These are phyloP conservation scores for Cricetomys ansorgei DNA, from an alignment of 2,113 vertebrate genomes.

Conservation along the genomic window DNA sequence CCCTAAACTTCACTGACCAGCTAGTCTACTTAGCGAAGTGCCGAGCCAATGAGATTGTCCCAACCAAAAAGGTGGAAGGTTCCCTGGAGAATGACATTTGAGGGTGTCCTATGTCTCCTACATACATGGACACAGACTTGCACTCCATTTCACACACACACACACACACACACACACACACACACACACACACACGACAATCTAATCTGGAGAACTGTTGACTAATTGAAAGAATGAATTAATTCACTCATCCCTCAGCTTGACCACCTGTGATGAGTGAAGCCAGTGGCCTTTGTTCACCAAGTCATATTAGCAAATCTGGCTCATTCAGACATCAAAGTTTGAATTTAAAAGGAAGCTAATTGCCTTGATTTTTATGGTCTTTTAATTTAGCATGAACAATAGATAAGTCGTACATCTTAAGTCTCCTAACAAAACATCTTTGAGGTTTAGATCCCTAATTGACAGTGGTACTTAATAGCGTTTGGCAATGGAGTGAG, in stretches of 20 bases:
- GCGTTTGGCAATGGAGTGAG: neutral
- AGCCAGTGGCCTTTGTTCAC: neutral
- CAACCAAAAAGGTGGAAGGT: neutral
- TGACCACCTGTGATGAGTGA: neutral
- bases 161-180: rapidly evolving
- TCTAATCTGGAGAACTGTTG: neutral
- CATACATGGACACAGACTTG: neutral
- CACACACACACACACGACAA: neutral
- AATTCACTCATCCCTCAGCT: neutral
- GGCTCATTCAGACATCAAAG: neutral
- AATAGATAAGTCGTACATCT: neutral
- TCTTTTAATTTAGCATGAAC: neutral
- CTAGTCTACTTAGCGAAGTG: neutral
- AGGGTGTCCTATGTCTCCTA: neutral
- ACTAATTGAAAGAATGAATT: neutral
- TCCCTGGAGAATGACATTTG: neutral
- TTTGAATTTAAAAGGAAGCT: neutral
- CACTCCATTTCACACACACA: neutral
- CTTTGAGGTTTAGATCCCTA: neutral
- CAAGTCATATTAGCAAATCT: neutral
- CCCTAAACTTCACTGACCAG: neutral
- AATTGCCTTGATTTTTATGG: neutral
- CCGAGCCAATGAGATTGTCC: neutral
- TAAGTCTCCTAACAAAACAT: conserved; percentile 18
- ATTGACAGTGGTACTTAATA: neutral